Evolutionary conservation across 1,140 invertebrate species (phyloP), one percentile per base, ranked within the genome.

Genomic region (Prorops nasuta): DNA sequence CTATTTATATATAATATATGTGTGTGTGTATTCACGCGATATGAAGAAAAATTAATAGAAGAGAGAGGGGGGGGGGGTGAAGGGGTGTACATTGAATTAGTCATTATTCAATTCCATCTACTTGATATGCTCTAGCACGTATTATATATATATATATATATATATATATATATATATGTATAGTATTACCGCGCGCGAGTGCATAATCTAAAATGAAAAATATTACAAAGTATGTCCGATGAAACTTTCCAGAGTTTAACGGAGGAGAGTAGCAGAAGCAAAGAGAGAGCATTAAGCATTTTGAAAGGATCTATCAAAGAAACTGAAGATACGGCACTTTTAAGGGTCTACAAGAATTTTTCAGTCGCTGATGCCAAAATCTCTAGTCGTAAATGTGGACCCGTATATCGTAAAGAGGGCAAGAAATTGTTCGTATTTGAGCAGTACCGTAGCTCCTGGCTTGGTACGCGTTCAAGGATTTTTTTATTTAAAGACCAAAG

Each of bases 401-500:
- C 51, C 0, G 49, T 75, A 19, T 55, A 16, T 44, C 65, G 24
- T 45, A 71, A 56, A 40, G 65, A 54, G 44, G 67, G 54, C 3
- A 58, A 60, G 3, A 65, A 62, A 28, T 43, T 69, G 24, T 67
- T 74, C 19, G 40, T 63, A 21, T 62, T 71, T 28, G 67, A 61
- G 32, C 55, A 64, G 21, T 47, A 63, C 15, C 62, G 66, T 2
- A 42, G 44, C 0, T 69, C 60, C 35, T 76, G 69, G 61, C 58
- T 72, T 17, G 67, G 70, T 72, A 51, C 56, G 60, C 55, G n/a
- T n/a, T n/a, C n/a, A n/a, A n/a, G n/a, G n/a, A n/a, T n/a, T 16
- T n/a, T n/a, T 22, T 28, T 46, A 36, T 42, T 42, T 42, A 12
- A 12, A 20, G 3, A 16, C 19, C n/a, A 2, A n/a, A 14, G 40